Base-by-base conservation (phyloP, 2,113 vertebrate species). In the Cyphomyrus plagiostoma region DNA sequence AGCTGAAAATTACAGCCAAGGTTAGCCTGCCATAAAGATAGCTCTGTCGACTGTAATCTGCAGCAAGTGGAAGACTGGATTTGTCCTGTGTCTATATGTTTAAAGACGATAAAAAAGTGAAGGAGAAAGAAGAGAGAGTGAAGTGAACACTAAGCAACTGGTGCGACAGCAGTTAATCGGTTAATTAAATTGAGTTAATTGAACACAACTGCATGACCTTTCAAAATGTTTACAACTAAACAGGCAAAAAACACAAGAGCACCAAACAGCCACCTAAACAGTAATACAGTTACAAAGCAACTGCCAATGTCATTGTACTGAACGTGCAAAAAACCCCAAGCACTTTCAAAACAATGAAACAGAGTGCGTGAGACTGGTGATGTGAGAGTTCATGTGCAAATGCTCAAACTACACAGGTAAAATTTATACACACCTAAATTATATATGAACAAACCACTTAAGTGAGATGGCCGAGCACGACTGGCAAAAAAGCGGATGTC, bases 341-440 rank as follows among this genome's bases (percentile, higher is more conserved):
- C 13, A 21, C 39, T 48, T 82, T 45, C 35, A 86, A 42, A 80
- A 84, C 39, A 74, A 19, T 17, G 11, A n/a, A 80, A 74, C 53
- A 26, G 8, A 3, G 23, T 49, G 90, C 88, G 1, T 90, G 30
- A 87, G 77, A 70, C 49, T 74, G 50, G 46, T 11, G 66, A 52
- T 52, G n/a, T n/a, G n/a, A 30, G 85, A 30, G 15, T 50, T n/a
- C 2, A 50, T 77, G 52, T 56, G 53, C 21, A 56, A 56, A 56
- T 21, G 53, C 53, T 56, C 19, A 56, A 21, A 82, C 30, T 42
- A 45, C 70, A 82, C 9, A 45, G 19, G 48, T 13, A 82, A 30
- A 42, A 89, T 88, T 50, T 52, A n/a, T 49, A 17, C 88, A 52
- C 46, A 80, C 7, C 23, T 89, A 45, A 83, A 83, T 89, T 89